Percentiles rank a stretch among this genome's conserved stretches.
Evolutionary conservation across 1,140 invertebrate species (phyloP).

Genomic region (Notospermus geniculatus): DNA sequence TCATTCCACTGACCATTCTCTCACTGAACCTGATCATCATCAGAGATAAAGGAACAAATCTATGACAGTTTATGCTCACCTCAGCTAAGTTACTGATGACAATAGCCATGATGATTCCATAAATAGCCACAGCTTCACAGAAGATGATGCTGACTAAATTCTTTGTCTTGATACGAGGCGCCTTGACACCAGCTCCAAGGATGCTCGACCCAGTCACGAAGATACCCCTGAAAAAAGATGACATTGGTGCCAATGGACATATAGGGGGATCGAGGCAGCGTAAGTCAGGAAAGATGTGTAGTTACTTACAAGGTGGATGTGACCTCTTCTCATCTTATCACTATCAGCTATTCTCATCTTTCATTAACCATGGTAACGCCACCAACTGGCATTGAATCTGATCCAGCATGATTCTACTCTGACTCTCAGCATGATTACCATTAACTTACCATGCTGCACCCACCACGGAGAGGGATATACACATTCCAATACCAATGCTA

Average conservation of each 20-base stretch:
- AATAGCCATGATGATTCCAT: conserved; percentile 97
- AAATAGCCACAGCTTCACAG: conserved; percentile 98
- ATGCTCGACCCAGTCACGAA: conserved; percentile 95
- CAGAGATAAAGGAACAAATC: no score
- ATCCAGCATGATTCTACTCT: no score
- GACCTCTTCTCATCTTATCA: no score
- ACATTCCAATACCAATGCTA: conserved; percentile 83
- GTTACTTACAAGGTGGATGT: background rate
- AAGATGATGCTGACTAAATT: conserved; percentile 99
- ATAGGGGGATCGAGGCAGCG: no score
- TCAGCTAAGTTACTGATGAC: conserved; percentile 84
- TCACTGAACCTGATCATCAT: no score
- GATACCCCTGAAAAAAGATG: conserved; percentile 73
- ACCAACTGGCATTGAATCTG: no score
- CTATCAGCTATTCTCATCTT: no score
- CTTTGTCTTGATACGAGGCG: conserved; percentile 98
- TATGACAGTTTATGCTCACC: conserved; percentile 46
- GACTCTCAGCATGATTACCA: no score
- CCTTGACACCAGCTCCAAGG: conserved; percentile 95
- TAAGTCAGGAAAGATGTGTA: background rate
- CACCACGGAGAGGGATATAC: conserved; percentile 92
- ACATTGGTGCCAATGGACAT: no score
- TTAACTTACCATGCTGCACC: conserved; percentile 89
- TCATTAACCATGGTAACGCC: no score
- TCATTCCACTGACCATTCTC: no score